Evolutionary conservation across 1,140 invertebrate species (phyloP).

Genomic region (Eufriesea mexicana): DNA sequence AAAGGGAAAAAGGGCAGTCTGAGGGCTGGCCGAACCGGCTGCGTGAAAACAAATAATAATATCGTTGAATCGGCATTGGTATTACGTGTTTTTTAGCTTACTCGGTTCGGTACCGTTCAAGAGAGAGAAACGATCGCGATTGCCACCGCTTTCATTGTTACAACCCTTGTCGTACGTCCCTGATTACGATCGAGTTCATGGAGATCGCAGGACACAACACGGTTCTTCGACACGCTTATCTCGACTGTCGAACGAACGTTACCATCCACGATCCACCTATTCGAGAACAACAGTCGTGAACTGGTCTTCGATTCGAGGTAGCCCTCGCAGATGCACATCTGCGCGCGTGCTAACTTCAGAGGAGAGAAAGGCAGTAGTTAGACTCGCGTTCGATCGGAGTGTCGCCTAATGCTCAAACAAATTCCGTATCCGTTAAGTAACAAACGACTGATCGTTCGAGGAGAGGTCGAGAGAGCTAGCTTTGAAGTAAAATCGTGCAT

Average conservation of each 20-base stretch:
- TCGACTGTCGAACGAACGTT: constrained; percentile 1
- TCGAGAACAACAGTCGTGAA: neutral
- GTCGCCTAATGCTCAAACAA: constrained; percentile 25
- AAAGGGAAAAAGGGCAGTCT: constrained; percentile 7
- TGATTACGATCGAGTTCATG: neutral
- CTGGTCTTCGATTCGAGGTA: too few species aligned
- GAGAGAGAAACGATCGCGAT: constrained; percentile 17
- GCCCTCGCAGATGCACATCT: too few species aligned
- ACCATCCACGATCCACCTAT: neutral
- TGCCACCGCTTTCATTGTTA: constrained; percentile 10
- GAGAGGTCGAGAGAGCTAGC: neutral
- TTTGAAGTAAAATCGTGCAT: constrained; percentile 5
- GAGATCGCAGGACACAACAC: neutral
- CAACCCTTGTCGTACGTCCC: neutral
- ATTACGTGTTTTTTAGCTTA: constrained; percentile 45
- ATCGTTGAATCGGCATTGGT: constrained; percentile 41
- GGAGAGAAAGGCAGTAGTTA: neutral
- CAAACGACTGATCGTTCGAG: constrained; percentile 19
- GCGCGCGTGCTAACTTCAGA: neutral
- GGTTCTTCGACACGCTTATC: constrained; percentile 5
- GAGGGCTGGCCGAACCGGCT: constrained; percentile 4
- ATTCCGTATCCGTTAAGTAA: constrained; percentile 30
- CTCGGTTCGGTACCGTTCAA: constrained; percentile 5
- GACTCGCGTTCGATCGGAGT: neutral
- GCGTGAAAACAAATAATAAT: constrained; percentile 13